Conservation (phyloP, 2,888 invertebrate species). For the Lasius platythorax region DNA sequence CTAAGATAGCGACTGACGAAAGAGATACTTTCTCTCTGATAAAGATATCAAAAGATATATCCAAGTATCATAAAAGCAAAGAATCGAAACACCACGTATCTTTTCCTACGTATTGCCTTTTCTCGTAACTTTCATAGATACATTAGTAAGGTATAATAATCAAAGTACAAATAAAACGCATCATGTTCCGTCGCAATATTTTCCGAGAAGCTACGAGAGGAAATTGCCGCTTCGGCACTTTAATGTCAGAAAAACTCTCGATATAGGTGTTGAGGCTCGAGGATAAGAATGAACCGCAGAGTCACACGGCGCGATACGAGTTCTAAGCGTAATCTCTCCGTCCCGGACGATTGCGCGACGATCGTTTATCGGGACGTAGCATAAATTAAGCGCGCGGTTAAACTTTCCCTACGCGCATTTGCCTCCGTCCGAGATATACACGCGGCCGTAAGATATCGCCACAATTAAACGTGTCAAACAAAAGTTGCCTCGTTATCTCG, state of each 20-base stretch:
- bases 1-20: not conserved
- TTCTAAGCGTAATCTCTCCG: slow-evolving; percentile 29
- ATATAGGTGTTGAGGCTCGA: not conserved
- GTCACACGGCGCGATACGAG: not conserved
- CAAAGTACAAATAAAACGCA: not conserved
- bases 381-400: slow-evolving; percentile 36
- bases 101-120: not conserved
- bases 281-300: not conserved
- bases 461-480: slow-evolving; percentile 43
- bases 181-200: not conserved
- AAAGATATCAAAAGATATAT: slow-evolving; percentile 30
- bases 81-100: not conserved
- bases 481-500: slow-evolving; percentile 50
- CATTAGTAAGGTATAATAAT: not conserved
- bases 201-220: not conserved
- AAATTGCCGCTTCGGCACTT: slow-evolving; percentile 11
- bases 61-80: not conserved
- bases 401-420: slow-evolving; percentile 40
- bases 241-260: not conserved
- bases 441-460: slow-evolving; percentile 36
- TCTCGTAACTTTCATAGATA: not conserved
- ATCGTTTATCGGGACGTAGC: slow-evolving; percentile 29
- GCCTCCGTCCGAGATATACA: slow-evolving; percentile 6
- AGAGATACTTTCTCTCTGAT: slow-evolving; percentile 18
- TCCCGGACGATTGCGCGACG: slow-evolving; percentile 8